A percentile compares a stretch with the other conserved stretches of the same genome.
Conservation (phyloP, 2,888 invertebrate genomes). For the Aplocera efformata region DNA sequence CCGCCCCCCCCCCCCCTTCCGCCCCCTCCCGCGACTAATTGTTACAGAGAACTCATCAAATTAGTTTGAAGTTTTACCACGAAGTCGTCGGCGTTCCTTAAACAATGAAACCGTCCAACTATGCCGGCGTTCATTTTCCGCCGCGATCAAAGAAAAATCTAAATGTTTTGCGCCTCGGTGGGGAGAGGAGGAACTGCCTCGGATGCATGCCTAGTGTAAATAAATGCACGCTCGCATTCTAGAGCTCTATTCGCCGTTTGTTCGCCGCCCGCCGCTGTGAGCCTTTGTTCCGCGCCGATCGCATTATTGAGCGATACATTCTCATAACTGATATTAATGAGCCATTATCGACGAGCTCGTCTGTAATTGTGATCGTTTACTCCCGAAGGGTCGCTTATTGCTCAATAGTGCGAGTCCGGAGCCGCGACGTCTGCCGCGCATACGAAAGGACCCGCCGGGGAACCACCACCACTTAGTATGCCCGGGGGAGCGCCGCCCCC, state of each 20-base stretch:
- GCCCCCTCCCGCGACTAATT: conserved; percentile 4
- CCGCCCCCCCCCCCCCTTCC: conserved; percentile 1
- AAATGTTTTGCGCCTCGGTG: conserved; percentile 10
- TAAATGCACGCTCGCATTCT: conserved; percentile 7
- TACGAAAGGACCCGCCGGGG: conserved; percentile 9
- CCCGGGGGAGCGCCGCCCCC: conserved; percentile 4
- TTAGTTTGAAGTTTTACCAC: conserved; percentile 12
- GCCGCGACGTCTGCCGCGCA: conserved; percentile 10
- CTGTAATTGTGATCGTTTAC: conserved; percentile 24
- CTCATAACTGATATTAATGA: conserved; percentile 34
- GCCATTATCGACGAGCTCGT: conserved; percentile 29
- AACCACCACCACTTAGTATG: conserved; percentile 3
- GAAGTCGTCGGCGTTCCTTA: conserved; percentile 12
- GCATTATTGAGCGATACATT: conserved; percentile 34
- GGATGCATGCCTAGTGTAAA: conserved; percentile 5
- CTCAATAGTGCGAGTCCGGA: conserved; percentile 18
- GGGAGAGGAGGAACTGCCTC: conserved; percentile 3
- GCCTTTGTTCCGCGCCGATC: conserved; percentile 25
- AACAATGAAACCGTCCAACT: conserved; percentile 9
- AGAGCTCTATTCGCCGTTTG: conserved; percentile 3
- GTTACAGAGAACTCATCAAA: conserved; percentile 9
- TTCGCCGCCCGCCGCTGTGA: not conserved
- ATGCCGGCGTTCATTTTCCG: conserved; percentile 5
- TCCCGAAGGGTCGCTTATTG: conserved; percentile 36
- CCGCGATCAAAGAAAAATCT: conserved; percentile 15